A percentile compares a stretch with the other conserved stretches of the same genome.
Conservation (phyloP, 2,797 vertebrate genomes). For the Sebastes itinus region DNA sequence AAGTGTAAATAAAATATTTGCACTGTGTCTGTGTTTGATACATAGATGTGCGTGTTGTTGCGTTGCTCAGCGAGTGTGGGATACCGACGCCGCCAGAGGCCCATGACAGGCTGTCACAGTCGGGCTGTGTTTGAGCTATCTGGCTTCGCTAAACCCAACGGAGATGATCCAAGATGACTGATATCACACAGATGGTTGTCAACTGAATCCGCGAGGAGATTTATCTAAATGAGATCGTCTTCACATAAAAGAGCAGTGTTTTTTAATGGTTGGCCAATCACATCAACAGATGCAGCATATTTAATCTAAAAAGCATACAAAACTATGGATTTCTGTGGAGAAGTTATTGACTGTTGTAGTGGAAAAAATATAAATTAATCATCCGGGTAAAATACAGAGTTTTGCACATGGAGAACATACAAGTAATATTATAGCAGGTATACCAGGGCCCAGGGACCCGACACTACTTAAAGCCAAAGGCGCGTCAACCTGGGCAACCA, state of each 20-base stretch:
- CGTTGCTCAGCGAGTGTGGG: background rate
- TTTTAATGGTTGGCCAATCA: background rate
- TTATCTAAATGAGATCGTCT: background rate
- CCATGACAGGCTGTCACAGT: constrained; percentile 15
- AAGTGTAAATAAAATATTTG: constrained; percentile 35
- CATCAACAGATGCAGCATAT: background rate
- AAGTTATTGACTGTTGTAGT: background rate
- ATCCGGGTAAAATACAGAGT: background rate
- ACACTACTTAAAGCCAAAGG: background rate
- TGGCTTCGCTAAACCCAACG: constrained; percentile 1
- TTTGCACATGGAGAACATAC: background rate
- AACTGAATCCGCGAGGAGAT: background rate
- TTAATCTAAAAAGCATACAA: background rate
- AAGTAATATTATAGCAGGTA: too few relatives aligned
- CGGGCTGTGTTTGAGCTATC: constrained; percentile 24
- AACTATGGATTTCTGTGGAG: background rate
- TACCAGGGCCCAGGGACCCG: too few relatives aligned
- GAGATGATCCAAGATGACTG: constrained; percentile 1
- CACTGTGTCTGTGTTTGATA: constrained; percentile 10
- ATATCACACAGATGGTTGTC: constrained; percentile 6
- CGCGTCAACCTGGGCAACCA: too few relatives aligned
- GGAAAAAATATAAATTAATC: background rate
- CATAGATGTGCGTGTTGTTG: constrained; percentile 18
- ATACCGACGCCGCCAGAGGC: constrained; percentile 8
- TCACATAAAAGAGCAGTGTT: background rate